A percentile compares a stretch with the other conserved stretches of the same genome.
Conservation (phyloP, 2,797 vertebrate genomes). For the Semaprochilodus insignis region DNA sequence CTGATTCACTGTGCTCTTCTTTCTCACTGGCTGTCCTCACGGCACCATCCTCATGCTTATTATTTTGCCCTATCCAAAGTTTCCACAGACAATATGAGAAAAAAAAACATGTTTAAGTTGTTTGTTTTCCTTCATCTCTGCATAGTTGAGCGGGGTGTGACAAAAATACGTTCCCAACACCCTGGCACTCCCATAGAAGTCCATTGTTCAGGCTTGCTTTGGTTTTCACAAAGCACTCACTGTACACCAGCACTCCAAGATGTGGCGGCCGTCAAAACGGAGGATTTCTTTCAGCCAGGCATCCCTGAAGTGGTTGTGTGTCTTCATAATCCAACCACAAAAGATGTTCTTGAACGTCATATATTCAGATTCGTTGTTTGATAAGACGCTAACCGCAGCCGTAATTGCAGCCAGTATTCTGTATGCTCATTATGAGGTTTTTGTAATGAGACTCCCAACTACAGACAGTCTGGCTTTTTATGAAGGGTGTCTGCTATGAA, state of each 20-base stretch:
- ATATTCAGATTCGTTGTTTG: conserved; percentile 37
- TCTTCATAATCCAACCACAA: conserved; percentile 17
- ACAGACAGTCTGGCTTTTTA: conserved; percentile 44
- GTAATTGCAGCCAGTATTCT: conserved; percentile 32
- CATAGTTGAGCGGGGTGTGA: conserved; percentile 38
- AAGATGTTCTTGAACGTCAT: conserved; percentile 1
- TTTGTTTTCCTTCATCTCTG: conserved; percentile 46
- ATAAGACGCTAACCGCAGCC: conserved; percentile 32
- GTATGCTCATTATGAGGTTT: conserved; percentile 47
- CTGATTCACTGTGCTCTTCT: neutral
- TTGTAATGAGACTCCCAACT: conserved; percentile 43
- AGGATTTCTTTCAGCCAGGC: conserved; percentile 15
- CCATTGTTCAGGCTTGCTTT: conserved; percentile 44
- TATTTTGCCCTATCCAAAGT: conserved; percentile 6
- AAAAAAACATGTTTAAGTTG: conserved; percentile 37
- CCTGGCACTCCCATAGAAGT: conserved; percentile 41
- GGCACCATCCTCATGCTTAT: conserved; percentile 11
- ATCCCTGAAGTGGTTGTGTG: conserved; percentile 10
- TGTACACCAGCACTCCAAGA: conserved; percentile 8
- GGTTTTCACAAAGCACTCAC: conserved; percentile 28
- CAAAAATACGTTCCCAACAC: conserved; percentile 42
- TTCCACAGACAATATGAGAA: conserved; percentile 33
- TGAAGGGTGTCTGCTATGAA: conserved; percentile 46
- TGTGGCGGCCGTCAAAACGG: conserved; percentile 17
- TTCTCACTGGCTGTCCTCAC: neutral